Percentiles rank a stretch among this genome's conserved stretches.
Conservation (phyloP, 2,797 vertebrate species). For the Sebastes trivittatus region DNA sequence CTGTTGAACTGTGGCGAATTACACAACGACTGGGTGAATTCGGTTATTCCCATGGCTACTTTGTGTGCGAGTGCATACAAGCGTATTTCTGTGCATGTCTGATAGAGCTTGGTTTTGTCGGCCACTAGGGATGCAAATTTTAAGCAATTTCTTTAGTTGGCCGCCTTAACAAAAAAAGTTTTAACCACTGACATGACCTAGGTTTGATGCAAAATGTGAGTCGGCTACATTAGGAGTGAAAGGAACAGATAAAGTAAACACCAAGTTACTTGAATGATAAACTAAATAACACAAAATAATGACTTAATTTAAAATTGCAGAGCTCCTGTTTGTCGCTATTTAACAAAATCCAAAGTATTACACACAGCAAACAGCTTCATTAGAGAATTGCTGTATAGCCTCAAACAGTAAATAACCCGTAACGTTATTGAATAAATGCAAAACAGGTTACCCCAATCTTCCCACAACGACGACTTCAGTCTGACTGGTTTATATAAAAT, state of each 20-base stretch:
- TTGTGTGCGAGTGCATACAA: background rate
- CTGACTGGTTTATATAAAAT: background rate
- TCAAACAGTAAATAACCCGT: background rate
- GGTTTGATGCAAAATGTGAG: background rate
- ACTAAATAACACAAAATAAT: background rate
- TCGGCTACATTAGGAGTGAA: background rate
- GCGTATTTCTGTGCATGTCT: background rate
- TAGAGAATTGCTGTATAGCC: background rate
- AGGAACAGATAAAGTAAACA: background rate
- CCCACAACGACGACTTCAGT: background rate
- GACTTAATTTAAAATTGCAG: background rate
- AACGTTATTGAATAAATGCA: background rate
- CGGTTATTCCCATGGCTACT: constrained; percentile 1
- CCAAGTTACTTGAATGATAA: background rate
- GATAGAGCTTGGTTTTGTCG: background rate
- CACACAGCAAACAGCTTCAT: background rate
- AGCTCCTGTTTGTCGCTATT: background rate
- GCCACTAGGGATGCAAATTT: background rate
- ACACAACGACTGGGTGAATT: constrained; percentile 16
- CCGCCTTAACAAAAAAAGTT: background rate
- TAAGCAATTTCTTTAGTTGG: background rate
- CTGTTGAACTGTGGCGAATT: constrained; percentile 33
- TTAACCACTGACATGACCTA: background rate
- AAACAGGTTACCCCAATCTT: no score
- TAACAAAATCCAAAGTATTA: no score